Conservation (phyloP, 1,140 invertebrate genomes). For the Neodiprion virginianus region DNA sequence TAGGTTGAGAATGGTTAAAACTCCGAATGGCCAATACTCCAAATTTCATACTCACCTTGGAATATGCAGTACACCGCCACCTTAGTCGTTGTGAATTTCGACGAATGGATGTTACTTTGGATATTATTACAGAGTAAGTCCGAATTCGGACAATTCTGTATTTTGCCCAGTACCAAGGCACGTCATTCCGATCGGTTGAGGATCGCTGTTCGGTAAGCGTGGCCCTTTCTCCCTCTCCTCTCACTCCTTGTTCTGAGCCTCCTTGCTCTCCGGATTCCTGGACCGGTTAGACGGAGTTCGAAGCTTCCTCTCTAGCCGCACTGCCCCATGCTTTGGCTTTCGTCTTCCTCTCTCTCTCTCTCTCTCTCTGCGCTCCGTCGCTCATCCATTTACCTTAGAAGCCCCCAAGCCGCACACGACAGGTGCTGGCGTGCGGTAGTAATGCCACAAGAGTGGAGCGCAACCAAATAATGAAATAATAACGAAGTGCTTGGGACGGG, state of each 20-base stretch:
- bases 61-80: too few species aligned
- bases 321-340: constrained; percentile 18
- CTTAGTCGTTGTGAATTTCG: too few species aligned
- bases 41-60: too few species aligned
- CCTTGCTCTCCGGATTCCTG: constrained; percentile 47
- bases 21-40: too few species aligned
- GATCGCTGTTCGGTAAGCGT: constrained; percentile 54
- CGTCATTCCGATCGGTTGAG: constrained; percentile 34
- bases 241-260: not conserved
- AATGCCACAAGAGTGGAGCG: not conserved
- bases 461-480: constrained; percentile 8
- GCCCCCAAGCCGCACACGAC: constrained; percentile 16
- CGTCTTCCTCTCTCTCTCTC: constrained; percentile 26
- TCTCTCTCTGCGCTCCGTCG: constrained; percentile 22
- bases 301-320: constrained; percentile 31
- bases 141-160: too few species aligned
- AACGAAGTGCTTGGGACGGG: not conserved
- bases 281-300: constrained; percentile 52
- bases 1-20: too few species aligned
- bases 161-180: too few species aligned
- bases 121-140: too few species aligned
- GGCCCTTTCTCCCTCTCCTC: constrained; percentile 35
- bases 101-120: too few species aligned
- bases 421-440: constrained; percentile 6
- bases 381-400: constrained; percentile 9